Conservation (phyloP, 2,888 invertebrate species). For the Folsomia manolachei region DNA sequence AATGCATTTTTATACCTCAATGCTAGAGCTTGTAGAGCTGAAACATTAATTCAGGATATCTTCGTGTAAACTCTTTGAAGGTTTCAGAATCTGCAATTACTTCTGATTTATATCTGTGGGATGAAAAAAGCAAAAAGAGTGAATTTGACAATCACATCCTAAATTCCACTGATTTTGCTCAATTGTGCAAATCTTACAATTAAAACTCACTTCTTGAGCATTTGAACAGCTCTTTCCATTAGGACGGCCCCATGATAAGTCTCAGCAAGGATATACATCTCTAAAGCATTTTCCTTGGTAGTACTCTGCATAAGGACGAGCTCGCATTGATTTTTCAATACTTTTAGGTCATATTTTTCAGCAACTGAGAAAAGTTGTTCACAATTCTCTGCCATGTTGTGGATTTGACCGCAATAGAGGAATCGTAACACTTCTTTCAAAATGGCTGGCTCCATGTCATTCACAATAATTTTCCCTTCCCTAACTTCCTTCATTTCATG, state of each 20-base stretch:
- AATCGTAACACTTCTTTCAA: constrained; percentile 34
- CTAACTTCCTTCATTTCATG: constrained; percentile 30
- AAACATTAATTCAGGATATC: constrained; percentile 28
- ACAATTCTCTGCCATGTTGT: constrained; percentile 17
- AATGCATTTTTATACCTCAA: too few species aligned
- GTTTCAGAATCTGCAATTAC: constrained; percentile 29
- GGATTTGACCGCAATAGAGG: constrained; percentile 34
- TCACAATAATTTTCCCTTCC: constrained; percentile 31
- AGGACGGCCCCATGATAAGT: constrained; percentile 25
- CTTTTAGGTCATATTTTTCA: constrained; percentile 32
- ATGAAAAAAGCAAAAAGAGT: background rate
- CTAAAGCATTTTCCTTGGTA: constrained; percentile 31
- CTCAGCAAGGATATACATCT: constrained; percentile 35
- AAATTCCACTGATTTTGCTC: too few species aligned
- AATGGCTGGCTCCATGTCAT: constrained; percentile 36
- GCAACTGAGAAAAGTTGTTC: constrained; percentile 32
- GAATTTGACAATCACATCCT: too few species aligned
- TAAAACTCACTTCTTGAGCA: constrained; percentile 29
- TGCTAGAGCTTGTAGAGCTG: constrained; percentile 10
- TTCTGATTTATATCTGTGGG: constrained; percentile 26
- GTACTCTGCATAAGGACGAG: constrained; percentile 25
- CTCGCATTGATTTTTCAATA: constrained; percentile 33
- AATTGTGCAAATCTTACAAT: too few species aligned
- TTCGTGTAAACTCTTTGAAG: constrained; percentile 31
- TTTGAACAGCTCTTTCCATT: constrained; percentile 33